A percentile compares a stretch with the other conserved stretches of the same genome.
Conservation (phyloP, 2,888 invertebrate genomes). For the Caenorhabditis sp. region DNA sequence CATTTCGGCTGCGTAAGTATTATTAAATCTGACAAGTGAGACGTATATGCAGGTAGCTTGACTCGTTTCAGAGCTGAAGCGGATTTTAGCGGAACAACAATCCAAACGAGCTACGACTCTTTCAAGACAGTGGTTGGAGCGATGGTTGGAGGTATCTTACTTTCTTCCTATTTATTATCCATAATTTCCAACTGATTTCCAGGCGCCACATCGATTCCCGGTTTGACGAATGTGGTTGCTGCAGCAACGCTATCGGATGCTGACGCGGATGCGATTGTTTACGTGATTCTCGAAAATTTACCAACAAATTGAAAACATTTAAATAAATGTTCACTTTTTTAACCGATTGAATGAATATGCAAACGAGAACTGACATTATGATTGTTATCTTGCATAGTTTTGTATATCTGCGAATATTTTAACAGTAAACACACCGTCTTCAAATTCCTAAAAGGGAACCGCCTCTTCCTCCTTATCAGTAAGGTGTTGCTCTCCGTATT, state of each 20-base stretch:
- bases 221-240: neutral
- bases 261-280: constrained; percentile 24
- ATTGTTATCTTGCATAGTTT: no score
- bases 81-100: neutral
- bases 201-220: constrained; percentile 31
- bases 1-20: constrained; percentile 45
- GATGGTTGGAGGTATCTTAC: constrained; percentile 30
- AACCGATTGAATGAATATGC: no score
- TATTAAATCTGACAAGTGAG: neutral
- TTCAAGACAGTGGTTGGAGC: constrained; percentile 42
- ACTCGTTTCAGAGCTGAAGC: constrained; percentile 20
- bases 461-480: no score
- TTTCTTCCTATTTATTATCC: neutral
- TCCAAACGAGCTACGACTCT: neutral
- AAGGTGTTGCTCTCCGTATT: no score
- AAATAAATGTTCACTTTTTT: no score
- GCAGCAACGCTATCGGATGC: constrained; percentile 2
- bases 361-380: no score
- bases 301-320: neutral
- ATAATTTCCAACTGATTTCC: no score
- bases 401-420: no score
- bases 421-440: no score
- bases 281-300: constrained; percentile 14
- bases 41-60: no score
- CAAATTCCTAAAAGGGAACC: no score